Base-by-base conservation (phyloP, 2,888 invertebrate species). In the Trissoscelio sp. region DNA sequence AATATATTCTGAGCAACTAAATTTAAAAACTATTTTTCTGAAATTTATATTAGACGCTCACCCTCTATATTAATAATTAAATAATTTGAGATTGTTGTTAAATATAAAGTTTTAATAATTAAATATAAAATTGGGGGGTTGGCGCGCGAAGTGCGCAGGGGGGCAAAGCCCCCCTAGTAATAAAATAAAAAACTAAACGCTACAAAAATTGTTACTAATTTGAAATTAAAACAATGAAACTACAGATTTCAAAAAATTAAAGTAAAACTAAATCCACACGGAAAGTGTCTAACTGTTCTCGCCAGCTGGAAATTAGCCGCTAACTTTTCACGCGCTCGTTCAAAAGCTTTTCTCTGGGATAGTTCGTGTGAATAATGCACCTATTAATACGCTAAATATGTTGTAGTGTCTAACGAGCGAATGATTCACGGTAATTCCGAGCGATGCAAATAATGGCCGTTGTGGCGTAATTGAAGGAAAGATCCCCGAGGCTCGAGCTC, bases 401-500 rank as follows among this genome's bases (percentile, higher is more conserved):
- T 44, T 31, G 44, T 6, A 42, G 53, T n/a, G 53, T 51, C 37
- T 66, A 66, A 51, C 53, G 28, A 53, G 53, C 53, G 11, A 67
- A 44, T 34, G 28, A 67, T 55, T 67, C 55, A 12, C 22, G 14
- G 39, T 34, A 14, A 34, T 66, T 48, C n/a, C n/a, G 39, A n/a
- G 53, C 53, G 53, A 64, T 51, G 64, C 48, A 64, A 64, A 64
- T 64, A 53, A 53, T 53, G 64, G 51, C n/a, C 11, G 22, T 9
- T n/a, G 22, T 12, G 9, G 37, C 18, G 48, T 57, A 62, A 74
- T 74, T 74, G 51, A 55, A 74, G 51, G 66, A 80, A 44, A 28
- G 64, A 67, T 48, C 64, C 69, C 64, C 51, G 70, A 57, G 70
- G 70, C 62, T 67, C 51, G 48, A 72, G 72, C 44, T 79, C 67